Percentiles rank a stretch among this genome's conserved stretches.
phyloP scores from a whole-genome alignment of 2,113 vertebrate genomes.

The Pholis gunnellus region DNA sequence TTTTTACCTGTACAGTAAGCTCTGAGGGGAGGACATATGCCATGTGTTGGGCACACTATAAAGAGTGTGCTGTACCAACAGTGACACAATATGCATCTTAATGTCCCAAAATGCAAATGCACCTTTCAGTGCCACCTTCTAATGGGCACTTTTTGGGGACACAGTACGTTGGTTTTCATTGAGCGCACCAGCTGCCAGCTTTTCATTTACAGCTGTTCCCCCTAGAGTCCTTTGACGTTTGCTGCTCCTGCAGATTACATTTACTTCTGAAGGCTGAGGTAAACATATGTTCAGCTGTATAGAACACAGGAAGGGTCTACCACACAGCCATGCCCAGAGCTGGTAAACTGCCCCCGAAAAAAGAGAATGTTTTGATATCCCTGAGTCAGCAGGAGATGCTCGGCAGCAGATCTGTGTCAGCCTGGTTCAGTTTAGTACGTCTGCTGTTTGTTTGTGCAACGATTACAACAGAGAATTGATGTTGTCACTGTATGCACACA shows the following conservation, averaged over 20 bases:
- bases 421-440: slow-evolving; percentile 38
- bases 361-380: slow-evolving; percentile 3
- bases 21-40: background rate
- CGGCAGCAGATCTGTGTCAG: slow-evolving; percentile 54
- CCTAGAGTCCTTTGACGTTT: slow-evolving; percentile 62
- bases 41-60: background rate
- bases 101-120: slow-evolving; percentile 65
- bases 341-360: slow-evolving; percentile 20
- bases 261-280: slow-evolving; percentile 69
- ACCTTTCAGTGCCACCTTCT: slow-evolving; percentile 58
- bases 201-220: slow-evolving; percentile 73
- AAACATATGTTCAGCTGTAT: slow-evolving; percentile 77
- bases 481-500: slow-evolving; percentile 27
- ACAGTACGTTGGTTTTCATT: slow-evolving; percentile 69
- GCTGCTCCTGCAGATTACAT: slow-evolving; percentile 72
- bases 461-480: slow-evolving; percentile 45
- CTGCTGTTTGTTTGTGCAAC: slow-evolving; percentile 49
- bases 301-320: slow-evolving; percentile 55
- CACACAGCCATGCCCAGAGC: slow-evolving; percentile 51
- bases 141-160: slow-evolving; percentile 66
- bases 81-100: slow-evolving; percentile 54
- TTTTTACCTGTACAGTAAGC: background rate
- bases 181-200: slow-evolving; percentile 71
- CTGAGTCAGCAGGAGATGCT: slow-evolving; percentile 62
- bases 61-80: slow-evolving; percentile 21